Percentiles rank a stretch among this genome's conserved stretches.
Conservation (phyloP, 1,140 invertebrate species). For the Zaprionus inermis region DNA sequence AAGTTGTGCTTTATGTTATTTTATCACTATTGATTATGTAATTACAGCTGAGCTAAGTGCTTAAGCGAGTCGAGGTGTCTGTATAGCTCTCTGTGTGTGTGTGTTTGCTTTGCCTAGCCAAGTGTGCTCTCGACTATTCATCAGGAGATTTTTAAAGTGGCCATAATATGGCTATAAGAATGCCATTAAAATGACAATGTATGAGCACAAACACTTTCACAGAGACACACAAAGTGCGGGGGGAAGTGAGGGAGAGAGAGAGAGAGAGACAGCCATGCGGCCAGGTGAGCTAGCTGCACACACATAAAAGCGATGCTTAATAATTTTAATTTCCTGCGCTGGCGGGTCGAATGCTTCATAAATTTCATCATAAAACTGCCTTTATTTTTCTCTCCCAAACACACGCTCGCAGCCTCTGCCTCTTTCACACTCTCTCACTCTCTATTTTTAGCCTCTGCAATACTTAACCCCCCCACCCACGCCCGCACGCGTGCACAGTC, state of each 20-base stretch:
- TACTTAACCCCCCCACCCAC: neutral
- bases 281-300: neutral
- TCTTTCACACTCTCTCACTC: neutral
- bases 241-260: neutral
- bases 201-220: neutral
- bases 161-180: slow-evolving; percentile 26
- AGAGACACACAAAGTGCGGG: neutral
- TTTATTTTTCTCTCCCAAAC: neutral
- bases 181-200: slow-evolving; percentile 42
- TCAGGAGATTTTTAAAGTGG: slow-evolving; percentile 33
- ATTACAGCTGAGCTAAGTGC: slow-evolving; percentile 18
- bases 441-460: slow-evolving; percentile 4
- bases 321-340: slow-evolving; percentile 76
- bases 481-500: slow-evolving; percentile 17
- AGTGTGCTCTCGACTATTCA: slow-evolving; percentile 17
- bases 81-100: neutral
- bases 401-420: neutral
- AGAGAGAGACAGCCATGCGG: neutral
- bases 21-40: slow-evolving; percentile 41
- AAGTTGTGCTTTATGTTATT: slow-evolving; percentile 8
- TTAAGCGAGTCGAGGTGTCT: neutral
- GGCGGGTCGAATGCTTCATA: slow-evolving; percentile 66
- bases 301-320: slow-evolving; percentile 55
- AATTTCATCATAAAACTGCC: slow-evolving; percentile 65
- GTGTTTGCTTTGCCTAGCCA: slow-evolving; percentile 3